Evolutionary conservation across 2,797 vertebrate genomes (phyloP), one percentile per base, ranked within the genome.

Genomic region (Loriculus beryllinus): DNA sequence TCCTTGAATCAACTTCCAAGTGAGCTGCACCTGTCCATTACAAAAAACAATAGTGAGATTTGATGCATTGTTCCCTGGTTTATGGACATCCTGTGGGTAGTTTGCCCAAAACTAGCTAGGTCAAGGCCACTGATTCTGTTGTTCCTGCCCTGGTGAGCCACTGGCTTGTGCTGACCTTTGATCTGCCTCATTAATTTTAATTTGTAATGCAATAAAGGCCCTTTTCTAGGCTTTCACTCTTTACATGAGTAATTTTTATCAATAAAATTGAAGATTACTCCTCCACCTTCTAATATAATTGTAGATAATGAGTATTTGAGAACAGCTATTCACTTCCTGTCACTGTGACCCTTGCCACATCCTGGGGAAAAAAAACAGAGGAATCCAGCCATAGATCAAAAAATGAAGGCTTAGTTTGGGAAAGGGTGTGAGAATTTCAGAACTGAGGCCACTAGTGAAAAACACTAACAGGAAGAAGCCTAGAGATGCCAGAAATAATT

Each of bases 61-160:
- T 40, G 77, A 31, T 26, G 70, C 91, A 93, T 95, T 96, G 95
- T 96, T 96, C 92, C 70, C 21, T 29, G 57, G 1, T 62, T 91
- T 72, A 17, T 47, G 88, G 90, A 96, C 77, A 92, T 96, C 96
- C 95, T 95, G 96, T 91, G 81, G 43, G 82, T 72, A 83, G 62
- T 29, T 17, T 10, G 57, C 78, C 84, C 68, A 18, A 54, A 82
- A 22, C 68, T 11, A 26, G 37, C n/a, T 42, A 47, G 89, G 92
- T 88, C 93, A 93, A 87, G 95, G 96, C 93, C 72, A 31, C 39
- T 17, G 35, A 18, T 21, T 57, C 77, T 92, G 85, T 62, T 70
- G 22, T 86, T 88, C 85, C 87, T 82, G 88, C 75, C 78, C 29
- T 35, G 6, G 40, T 37, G 71, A 92, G 82, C 43, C 22, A 60